Evolutionary conservation across 2,888 invertebrate species (phyloP).

Genomic region (Cryptus armator): DNA sequence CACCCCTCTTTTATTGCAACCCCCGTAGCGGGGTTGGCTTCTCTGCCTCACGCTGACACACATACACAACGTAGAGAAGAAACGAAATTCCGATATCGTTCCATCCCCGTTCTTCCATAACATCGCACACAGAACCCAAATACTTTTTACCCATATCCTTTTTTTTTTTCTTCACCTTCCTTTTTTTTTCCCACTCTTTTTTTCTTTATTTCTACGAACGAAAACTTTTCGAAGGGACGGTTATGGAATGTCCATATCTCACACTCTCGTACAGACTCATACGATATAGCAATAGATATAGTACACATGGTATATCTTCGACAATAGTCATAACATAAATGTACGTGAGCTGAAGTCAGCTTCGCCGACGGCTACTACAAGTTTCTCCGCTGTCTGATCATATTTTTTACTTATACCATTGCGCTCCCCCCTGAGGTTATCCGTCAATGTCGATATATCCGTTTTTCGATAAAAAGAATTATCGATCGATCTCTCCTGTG

Average conservation of each 20-base stretch:
- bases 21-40: background rate
- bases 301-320: constrained; percentile 8
- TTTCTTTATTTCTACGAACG: constrained; percentile 13
- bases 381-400: constrained; percentile 7
- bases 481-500: constrained; percentile 13
- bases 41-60: background rate
- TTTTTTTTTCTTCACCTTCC: background rate
- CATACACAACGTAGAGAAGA: constrained; percentile 12
- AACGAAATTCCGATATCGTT: constrained; percentile 55
- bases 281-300: background rate
- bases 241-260: constrained; percentile 26
- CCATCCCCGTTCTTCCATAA: constrained; percentile 18
- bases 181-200: constrained; percentile 20
- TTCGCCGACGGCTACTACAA: background rate
- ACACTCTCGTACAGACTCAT: background rate
- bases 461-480: background rate
- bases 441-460: background rate
- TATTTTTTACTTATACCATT: constrained; percentile 8
- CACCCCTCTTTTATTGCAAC: constrained; percentile 37
- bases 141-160: background rate
- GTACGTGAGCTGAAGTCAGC: background rate
- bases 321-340: constrained; percentile 19
- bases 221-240: background rate
- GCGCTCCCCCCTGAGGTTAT: background rate
- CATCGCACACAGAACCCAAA: constrained; percentile 14